Base-by-base conservation (phyloP, 2,113 vertebrate species). In the Pangasianodon gigas region DNA sequence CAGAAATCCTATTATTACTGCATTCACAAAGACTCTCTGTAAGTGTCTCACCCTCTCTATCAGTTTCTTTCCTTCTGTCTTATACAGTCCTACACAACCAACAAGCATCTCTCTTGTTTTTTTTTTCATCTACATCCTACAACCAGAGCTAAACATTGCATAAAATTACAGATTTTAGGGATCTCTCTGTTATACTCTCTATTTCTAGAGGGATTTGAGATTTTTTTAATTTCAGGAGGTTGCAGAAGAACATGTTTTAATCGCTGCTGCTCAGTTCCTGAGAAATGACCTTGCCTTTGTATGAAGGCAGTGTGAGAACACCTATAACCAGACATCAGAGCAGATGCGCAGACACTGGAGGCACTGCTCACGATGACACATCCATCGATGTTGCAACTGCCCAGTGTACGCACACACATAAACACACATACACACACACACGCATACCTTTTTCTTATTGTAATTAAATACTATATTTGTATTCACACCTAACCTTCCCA, bases 1-100 rank as follows among this genome's bases (percentile, higher is more conserved):
- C 71, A 88, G 41, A 75, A 84, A 89, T 88, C 62, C 79, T 88
- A 90, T 92, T 90, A 93, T 74, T 84, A 88, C 58, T 77, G 79
- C 77, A 85, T 80, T 91, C 86, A 88, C 58, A 87, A 71, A 60
- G 87, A 83, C 89, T 71, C 19, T 77, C 84, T 60, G n/a, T 77
- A 87, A 83, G n/a, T 52, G 46, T 58, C 58, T 44, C 88, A 18
- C 41, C 67, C 58, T 54, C 32, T n/a, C 37, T 89, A n/a, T 87
- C 77, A 41, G 14, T 60, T 29, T 87, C 67, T 26, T 18, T 41
- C 11, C 56, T 26, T 86, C n/a, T 75, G n/a, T 51, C 44, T n/a
- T 54, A 41, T 24, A 19, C 26, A 62, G n/a, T 32, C 46, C 81
- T 67, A 84, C 46, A 46, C 89, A 82, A 54, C 37, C 82, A 84